Base-by-base conservation (phyloP, 2,888 invertebrate species). In the Panorpa germanica region DNA sequence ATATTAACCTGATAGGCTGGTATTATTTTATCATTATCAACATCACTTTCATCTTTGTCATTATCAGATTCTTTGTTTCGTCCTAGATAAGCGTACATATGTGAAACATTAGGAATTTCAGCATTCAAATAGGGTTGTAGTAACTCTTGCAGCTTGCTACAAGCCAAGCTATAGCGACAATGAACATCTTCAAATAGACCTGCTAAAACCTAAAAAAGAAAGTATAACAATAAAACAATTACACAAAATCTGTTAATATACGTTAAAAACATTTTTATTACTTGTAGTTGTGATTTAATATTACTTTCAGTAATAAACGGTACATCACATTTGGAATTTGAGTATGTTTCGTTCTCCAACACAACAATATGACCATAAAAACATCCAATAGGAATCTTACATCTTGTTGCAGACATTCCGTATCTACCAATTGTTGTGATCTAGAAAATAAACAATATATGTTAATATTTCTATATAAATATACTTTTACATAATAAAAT, bases 371-470 rank as follows among this genome's bases (percentile, higher is more conserved):
- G 88, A 0, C 91, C 91, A 49, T 83, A 91, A 54, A 90, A 91
- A 53, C 77, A 76, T n/a, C 90, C 91, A 20, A 90, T 59, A 1
- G 90, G 86, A 37, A 91, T 85, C 55, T 81, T 75, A 45, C 86
- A 86, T 41, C 83, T 71, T 32, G 83, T 80, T 1, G 85, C 77
- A 14, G 83, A 77, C 78, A 86, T 85, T 25, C 88, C 88, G 46
- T 86, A 86, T 8, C 86, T 68, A 7, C 88, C 90, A 40, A 88
- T 83, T 2, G 82, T 81, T 18, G 88, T 90, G 36, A 90, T 80
- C 80, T 82, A 47, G 22, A 50, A 38, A 38, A 25, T 31, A 29
- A 13, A 25, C 9, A 31, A n/a, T 25, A 10, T 10, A 6, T 28
- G 17, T 12, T n/a, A n/a, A n/a, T n/a, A n/a, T n/a, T n/a, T n/a